These are phyloP conservation scores for Drosophila micromelanica DNA, from an alignment of 1,140 invertebrate species.

Conservation along the genomic window DNA sequence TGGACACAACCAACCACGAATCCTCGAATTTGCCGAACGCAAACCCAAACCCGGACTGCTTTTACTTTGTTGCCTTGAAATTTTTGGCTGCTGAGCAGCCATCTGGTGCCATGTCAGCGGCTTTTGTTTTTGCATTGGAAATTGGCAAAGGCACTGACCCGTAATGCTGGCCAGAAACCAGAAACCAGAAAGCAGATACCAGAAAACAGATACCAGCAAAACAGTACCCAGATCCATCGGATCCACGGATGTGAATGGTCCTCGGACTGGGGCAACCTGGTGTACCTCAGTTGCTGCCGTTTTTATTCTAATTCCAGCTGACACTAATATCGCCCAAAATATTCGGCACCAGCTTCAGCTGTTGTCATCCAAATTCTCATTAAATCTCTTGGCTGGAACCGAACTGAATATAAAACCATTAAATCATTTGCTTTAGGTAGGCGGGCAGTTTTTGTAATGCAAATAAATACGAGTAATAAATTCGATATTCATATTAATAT, in stretches of 20 bases:
- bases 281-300: not conserved
- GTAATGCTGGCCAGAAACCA: slow-evolving; percentile 58
- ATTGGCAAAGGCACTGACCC: slow-evolving; percentile 66
- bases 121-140: slow-evolving; percentile 62
- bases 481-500: too few relatives aligned
- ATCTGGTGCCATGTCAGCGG: slow-evolving; percentile 65
- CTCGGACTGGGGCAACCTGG: not conserved
- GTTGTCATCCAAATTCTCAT: not conserved
- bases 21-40: too few relatives aligned
- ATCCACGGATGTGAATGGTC: slow-evolving; percentile 16
- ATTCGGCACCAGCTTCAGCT: not conserved
- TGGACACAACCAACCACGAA: slow-evolving; percentile 8
- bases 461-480: too few relatives aligned
- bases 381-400: not conserved
- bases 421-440: not conserved
- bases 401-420: not conserved
- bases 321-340: slow-evolving; percentile 10
- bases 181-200: slow-evolving; percentile 33
- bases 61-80: not conserved
- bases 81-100: slow-evolving; percentile 36
- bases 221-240: slow-evolving; percentile 39
- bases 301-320: slow-evolving; percentile 7
- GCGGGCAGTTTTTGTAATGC: too few relatives aligned
- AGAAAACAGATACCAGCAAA: slow-evolving; percentile 14
- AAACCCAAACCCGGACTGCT: too few relatives aligned